phyloP scores from a whole-genome alignment of 1,140 invertebrate species.

The Phthorimaea operculella region DNA sequence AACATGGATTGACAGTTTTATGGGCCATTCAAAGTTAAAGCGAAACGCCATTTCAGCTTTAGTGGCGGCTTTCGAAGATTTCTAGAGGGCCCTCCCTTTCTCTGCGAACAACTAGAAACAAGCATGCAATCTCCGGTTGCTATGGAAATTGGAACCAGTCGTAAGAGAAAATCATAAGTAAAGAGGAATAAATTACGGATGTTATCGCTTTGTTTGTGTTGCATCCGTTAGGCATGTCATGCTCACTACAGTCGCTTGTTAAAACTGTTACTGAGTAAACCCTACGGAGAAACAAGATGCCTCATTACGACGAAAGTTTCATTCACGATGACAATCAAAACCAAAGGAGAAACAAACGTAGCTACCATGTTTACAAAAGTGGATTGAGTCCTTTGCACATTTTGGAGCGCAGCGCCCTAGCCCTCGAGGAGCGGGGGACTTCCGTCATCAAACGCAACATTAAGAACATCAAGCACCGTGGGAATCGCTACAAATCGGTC shows the following conservation, averaged over 20 bases:
- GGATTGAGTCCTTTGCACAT: slow-evolving; percentile 41
- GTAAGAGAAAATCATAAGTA: slow-evolving; percentile 1
- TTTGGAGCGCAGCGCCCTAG: slow-evolving; percentile 37
- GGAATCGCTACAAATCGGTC: slow-evolving; percentile 39
- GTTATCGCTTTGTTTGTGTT: background rate
- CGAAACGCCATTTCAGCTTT: slow-evolving; percentile 31
- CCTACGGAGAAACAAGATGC: slow-evolving; percentile 38
- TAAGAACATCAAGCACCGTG: slow-evolving; percentile 53
- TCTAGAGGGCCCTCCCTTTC: slow-evolving; percentile 53
- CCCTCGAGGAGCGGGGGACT: slow-evolving; percentile 48
- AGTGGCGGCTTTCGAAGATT: slow-evolving; percentile 48
- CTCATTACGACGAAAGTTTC: slow-evolving; percentile 67
- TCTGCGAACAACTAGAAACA: slow-evolving; percentile 20
- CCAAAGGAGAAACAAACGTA: slow-evolving; percentile 64
- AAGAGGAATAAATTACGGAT: slow-evolving; percentile 1
- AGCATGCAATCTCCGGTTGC: slow-evolving; percentile 20
- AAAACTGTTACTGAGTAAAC: too few species aligned
- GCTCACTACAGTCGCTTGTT: too few species aligned
- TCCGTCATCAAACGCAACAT: slow-evolving; percentile 59
- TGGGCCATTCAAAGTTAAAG: slow-evolving; percentile 7
- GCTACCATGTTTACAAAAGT: slow-evolving; percentile 64
- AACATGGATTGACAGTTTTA: background rate
- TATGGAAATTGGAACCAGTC: slow-evolving; percentile 15
- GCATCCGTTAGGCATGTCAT: background rate
- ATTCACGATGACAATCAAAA: slow-evolving; percentile 63